phyloP scores from a whole-genome alignment of 2,113 vertebrate species.

The Falco punctatus region DNA sequence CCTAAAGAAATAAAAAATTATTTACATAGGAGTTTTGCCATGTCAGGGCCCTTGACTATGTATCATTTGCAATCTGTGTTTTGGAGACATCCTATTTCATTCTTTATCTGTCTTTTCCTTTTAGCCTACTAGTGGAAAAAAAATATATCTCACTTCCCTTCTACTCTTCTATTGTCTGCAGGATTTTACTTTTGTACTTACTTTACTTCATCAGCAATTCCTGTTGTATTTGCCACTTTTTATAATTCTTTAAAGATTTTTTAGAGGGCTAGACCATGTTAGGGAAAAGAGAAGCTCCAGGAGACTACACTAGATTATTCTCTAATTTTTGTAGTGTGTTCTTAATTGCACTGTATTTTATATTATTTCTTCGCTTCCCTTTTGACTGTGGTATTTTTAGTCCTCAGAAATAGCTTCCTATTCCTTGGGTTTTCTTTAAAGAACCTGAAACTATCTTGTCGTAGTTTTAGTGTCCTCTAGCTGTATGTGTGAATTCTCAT shows the following conservation, averaged over 20 bases:
- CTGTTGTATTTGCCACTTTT: neutral
- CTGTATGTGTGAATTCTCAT: neutral
- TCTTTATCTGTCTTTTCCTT: neutral
- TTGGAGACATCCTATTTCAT: neutral
- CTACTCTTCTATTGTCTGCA: constrained; percentile 7
- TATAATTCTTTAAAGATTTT: neutral
- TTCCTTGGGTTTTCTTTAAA: neutral
- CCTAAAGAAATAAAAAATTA: constrained; percentile 13
- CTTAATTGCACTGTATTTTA: neutral
- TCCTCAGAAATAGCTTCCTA: neutral
- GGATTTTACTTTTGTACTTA: neutral
- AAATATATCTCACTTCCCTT: constrained; percentile 4
- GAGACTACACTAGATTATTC: neutral
- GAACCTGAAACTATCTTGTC: neutral
- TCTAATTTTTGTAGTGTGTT: neutral
- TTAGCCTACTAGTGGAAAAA: neutral
- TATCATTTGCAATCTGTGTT: neutral
- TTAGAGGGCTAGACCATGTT: neutral
- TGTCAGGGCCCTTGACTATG: neutral
- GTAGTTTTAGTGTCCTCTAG: neutral
- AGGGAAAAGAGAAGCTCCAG: neutral
- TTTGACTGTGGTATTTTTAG: neutral
- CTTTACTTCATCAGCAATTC: constrained; percentile 4
- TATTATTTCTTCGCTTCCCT: neutral
- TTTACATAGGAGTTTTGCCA: constrained; percentile 40